A percentile compares a stretch with the other conserved stretches of the same genome.
These are phyloP conservation scores for Orchesellides sinensis DNA, from an alignment of 2,888 invertebrate genomes.

Conservation along the genomic window DNA sequence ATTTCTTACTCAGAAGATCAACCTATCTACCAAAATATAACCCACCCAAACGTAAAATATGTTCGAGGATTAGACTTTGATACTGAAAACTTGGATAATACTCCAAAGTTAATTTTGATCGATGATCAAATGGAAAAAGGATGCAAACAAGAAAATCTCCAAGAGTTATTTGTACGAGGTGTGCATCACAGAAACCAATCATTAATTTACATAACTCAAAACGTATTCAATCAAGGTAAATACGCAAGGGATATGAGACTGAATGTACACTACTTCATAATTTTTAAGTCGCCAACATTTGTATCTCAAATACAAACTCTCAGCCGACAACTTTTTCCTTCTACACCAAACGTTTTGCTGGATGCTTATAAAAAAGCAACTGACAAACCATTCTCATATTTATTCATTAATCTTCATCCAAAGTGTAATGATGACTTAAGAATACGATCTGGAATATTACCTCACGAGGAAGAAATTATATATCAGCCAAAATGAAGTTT, in stretches of 20 bases:
- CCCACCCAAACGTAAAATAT: background rate
- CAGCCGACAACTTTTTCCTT: slow-evolving; percentile 38
- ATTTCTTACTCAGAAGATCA: slow-evolving; percentile 21
- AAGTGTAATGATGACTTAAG: slow-evolving; percentile 51
- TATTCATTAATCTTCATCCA: slow-evolving; percentile 61
- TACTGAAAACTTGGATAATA: background rate
- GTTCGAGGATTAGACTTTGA: background rate
- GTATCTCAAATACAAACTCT: slow-evolving; percentile 39
- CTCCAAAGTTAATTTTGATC: background rate
- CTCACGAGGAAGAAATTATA: slow-evolving; percentile 21
- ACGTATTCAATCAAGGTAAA: slow-evolving; percentile 49
- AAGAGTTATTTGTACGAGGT: slow-evolving; percentile 30
- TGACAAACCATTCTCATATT: slow-evolving; percentile 41
- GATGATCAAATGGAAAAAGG: slow-evolving; percentile 44
- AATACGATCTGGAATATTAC: slow-evolving; percentile 43
- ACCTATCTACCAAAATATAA: background rate
- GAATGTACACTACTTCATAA: slow-evolving; percentile 43
- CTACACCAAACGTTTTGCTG: slow-evolving; percentile 3
- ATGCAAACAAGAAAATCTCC: background rate
- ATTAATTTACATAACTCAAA: slow-evolving; percentile 51
- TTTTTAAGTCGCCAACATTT: slow-evolving; percentile 61
- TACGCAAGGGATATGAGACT: slow-evolving; percentile 52
- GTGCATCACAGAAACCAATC: slow-evolving; percentile 43
- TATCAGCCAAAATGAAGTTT: slow-evolving; percentile 53
- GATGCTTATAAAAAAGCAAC: slow-evolving; percentile 65